A percentile compares a stretch with the other conserved stretches of the same genome.
These are phyloP conservation scores for Girardia tigrina DNA, from an alignment of 2,888 invertebrate species.

Conservation along the genomic window DNA sequence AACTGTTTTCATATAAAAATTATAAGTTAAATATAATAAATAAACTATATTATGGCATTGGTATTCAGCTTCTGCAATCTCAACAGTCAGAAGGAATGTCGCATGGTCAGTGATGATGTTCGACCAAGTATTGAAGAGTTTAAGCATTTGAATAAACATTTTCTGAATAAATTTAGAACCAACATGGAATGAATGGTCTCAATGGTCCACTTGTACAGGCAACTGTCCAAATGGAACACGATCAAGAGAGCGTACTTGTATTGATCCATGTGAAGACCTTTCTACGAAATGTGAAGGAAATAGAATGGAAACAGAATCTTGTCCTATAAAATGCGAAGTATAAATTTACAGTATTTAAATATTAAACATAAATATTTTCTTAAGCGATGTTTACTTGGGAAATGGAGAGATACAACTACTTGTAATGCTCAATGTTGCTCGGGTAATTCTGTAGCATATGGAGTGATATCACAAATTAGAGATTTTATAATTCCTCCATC, in stretches of 20 bases:
- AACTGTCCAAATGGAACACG: conserved; percentile 24
- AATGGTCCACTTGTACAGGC: conserved; percentile 21
- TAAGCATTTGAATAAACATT: too few relatives aligned
- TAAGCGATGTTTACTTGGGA: neutral
- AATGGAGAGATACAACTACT: conserved; percentile 7
- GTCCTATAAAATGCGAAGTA: neutral
- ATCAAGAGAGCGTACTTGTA: conserved; percentile 25
- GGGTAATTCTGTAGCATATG: neutral
- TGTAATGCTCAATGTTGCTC: neutral
- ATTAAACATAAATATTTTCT: neutral
- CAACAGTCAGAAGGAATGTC: neutral
- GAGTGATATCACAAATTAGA: neutral
- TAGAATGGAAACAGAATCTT: neutral
- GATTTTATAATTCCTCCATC: neutral
- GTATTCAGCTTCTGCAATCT: neutral
- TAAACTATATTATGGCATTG: too few relatives aligned
- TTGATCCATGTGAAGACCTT: conserved; percentile 21
- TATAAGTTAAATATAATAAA: too few relatives aligned
- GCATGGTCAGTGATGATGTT: neutral
- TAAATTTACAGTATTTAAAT: neutral
- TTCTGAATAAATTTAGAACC: neutral
- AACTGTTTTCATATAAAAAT: too few relatives aligned
- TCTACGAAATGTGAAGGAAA: neutral
- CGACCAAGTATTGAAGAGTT: too few relatives aligned
- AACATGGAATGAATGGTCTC: conserved; percentile 26